These are phyloP conservation scores for Emys orbicularis DNA, from an alignment of 2,797 vertebrate genomes.

Conservation along the genomic window DNA sequence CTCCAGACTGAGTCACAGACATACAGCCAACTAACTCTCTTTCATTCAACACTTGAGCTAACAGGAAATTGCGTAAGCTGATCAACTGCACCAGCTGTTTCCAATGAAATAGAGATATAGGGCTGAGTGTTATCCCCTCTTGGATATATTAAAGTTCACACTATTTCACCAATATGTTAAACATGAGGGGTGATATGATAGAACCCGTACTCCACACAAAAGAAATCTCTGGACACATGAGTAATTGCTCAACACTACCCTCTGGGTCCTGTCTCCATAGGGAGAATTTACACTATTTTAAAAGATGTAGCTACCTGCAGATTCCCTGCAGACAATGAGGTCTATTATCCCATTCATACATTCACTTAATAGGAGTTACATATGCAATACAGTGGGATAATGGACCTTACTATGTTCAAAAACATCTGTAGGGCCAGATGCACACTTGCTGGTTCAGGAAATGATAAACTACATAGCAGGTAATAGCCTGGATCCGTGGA, in stretches of 20 bases:
- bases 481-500: not conserved
- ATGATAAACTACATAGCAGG: not conserved
- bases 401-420: not conserved
- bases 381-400: not conserved
- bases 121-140: not conserved
- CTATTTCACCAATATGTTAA: not conserved
- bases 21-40: not conserved
- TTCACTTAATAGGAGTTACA: not conserved
- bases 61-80: not conserved
- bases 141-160: not conserved
- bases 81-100: not conserved
- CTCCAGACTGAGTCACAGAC: not conserved
- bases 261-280: not conserved
- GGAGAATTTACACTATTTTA: not conserved
- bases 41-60: not conserved
- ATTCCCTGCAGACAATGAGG: not conserved
- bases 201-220: not conserved
- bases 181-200: not conserved
- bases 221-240: not conserved
- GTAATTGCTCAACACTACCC: not conserved
- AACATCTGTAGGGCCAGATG: not conserved
- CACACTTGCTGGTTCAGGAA: not conserved
- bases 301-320: not conserved
- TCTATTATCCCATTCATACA: not conserved
- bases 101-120: not conserved